Percentiles rank a stretch among this genome's conserved stretches.
These are phyloP conservation scores for Corythaixoides concolor DNA, from an alignment of 2,113 vertebrate species.

Conservation along the genomic window DNA sequence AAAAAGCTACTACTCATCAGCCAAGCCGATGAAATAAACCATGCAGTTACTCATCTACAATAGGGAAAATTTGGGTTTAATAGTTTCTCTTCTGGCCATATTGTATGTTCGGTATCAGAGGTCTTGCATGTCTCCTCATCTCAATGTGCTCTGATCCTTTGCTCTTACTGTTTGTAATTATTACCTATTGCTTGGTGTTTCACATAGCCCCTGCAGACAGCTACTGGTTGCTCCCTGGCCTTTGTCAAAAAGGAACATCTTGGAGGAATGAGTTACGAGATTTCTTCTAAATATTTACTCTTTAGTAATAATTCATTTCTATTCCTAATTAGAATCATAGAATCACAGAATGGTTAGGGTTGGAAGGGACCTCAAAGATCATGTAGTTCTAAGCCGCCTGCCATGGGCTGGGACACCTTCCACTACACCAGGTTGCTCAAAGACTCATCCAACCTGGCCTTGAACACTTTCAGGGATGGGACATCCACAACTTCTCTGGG, in stretches of 20 bases:
- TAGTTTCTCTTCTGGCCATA: not conserved
- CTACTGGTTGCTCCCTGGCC: not conserved
- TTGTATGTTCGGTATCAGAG: not conserved
- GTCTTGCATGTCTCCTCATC: not conserved
- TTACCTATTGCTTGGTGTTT: not conserved
- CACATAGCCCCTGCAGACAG: not conserved
- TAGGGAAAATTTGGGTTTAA: not conserved
- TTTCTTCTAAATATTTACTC: not conserved
- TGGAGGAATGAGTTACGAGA: not conserved
- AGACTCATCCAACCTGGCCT: too few species aligned
- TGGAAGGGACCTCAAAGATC: too few species aligned
- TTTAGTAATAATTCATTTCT: not conserved
- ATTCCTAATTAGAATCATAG: too few species aligned
- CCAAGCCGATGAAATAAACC: not conserved
- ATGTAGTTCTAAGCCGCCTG: too few species aligned
- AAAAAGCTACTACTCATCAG: not conserved
- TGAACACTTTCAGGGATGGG: too few species aligned
- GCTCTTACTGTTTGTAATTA: not conserved
- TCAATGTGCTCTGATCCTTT: accelerated
- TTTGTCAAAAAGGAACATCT: not conserved
- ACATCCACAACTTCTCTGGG: too few species aligned
- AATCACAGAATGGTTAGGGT: too few species aligned
- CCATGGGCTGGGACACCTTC: too few species aligned
- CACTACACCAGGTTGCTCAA: too few species aligned
- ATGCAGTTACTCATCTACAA: not conserved